Evolutionary conservation across 2,888 invertebrate species (phyloP), one percentile per base, ranked within the genome.

Genomic region (Isoperla grammatica): DNA sequence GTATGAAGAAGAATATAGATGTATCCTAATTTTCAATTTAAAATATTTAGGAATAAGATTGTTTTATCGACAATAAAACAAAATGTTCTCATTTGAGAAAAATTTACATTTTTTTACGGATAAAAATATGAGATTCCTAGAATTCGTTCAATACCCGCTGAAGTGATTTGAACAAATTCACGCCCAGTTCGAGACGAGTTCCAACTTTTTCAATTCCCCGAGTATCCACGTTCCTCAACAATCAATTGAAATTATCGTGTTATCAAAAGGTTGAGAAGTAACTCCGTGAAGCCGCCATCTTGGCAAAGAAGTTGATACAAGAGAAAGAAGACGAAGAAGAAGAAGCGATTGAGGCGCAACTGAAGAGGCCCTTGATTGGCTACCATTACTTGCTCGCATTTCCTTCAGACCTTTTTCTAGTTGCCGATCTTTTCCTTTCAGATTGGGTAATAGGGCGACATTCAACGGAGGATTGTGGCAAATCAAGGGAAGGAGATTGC

Each of bases 381-480:
- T 37, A 53, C 29, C 29, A 29, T 29, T 29, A 29, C 29, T 8
- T 8, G 29, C 29, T 29, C 29, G 29, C 29, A 6, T 29, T 29
- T 29, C 29, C 29, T 29, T 29, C 29, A 29, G 56, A 40, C 45
- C 19, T 29, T 29, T 29, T 29, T 29, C 29, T 29, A 29, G 29
- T 29, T 29, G 29, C 5, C 29, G 29, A 29, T 23, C 29, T 43
- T 13, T 17, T 6, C 22, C 55, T 29, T 59, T 61, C 61, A 61
- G 61, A 55, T 63, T 63, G 61, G 57, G 61, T 56, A 63, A 60
- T 60, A 60, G 62, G 43, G 55, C 57, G 60, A 59, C 59, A 57
- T 48, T 61, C 59, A 63, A 63, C 61, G 59, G 59, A 56, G 53
- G 63, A 63, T 61, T 63, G 63, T 61, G 63, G 61, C 56, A 55